Evolutionary conservation across 2,888 invertebrate genomes (phyloP).

Genomic region (Metopia argyrocephala): DNA sequence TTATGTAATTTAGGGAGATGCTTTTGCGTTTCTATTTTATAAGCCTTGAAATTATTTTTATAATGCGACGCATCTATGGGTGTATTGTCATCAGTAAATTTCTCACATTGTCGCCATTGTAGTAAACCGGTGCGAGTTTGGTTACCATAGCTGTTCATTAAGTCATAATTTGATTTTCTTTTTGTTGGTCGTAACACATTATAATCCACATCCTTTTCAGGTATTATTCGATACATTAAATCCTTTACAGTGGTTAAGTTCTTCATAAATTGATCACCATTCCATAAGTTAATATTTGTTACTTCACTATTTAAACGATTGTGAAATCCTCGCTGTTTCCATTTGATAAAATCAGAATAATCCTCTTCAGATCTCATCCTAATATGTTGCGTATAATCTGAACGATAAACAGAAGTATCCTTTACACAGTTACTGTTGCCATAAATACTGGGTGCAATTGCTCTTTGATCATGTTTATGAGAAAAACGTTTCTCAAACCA

Average conservation of each 20-base stretch:
- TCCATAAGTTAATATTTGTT: slow-evolving; percentile 62
- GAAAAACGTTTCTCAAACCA: slow-evolving; percentile 69
- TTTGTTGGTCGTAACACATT: not conserved
- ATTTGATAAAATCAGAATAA: slow-evolving; percentile 26
- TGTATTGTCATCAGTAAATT: not conserved
- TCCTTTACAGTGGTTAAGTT: slow-evolving; percentile 67
- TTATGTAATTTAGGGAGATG: too few species aligned
- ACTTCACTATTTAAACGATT: slow-evolving; percentile 60
- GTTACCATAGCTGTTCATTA: slow-evolving; percentile 66
- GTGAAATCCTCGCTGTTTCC: slow-evolving; percentile 57
- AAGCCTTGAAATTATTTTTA: slow-evolving; percentile 31
- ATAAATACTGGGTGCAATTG: slow-evolving; percentile 62
- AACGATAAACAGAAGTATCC: slow-evolving; percentile 24
- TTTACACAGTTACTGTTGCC: slow-evolving; percentile 54
- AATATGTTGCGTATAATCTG: slow-evolving; percentile 32
- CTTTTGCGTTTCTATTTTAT: not conserved
- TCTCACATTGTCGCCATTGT: slow-evolving; percentile 43
- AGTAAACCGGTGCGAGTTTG: slow-evolving; percentile 63
- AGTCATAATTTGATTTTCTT: slow-evolving; percentile 44
- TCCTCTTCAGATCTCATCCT: not conserved
- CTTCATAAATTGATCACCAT: slow-evolving; percentile 63
- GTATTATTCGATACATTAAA: slow-evolving; percentile 63
- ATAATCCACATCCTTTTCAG: slow-evolving; percentile 7
- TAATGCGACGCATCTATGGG: slow-evolving; percentile 62
- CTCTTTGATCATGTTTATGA: slow-evolving; percentile 51